These are phyloP conservation scores for Mythimna ferrago DNA, from an alignment of 2,888 invertebrate species.

Conservation along the genomic window DNA sequence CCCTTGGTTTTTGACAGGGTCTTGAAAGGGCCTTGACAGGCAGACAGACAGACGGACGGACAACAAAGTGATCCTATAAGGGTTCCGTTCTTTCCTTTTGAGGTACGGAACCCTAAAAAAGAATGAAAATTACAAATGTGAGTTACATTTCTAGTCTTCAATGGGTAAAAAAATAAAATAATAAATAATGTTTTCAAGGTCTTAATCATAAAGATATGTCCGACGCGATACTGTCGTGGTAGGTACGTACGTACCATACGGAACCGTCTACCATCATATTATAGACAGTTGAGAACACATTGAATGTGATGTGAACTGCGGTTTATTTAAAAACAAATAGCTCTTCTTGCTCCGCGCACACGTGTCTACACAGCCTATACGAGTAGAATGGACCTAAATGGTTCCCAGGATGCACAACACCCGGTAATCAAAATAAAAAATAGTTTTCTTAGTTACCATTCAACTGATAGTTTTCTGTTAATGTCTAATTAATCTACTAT, in stretches of 20 bases:
- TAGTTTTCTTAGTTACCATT: neutral
- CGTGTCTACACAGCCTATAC: neutral
- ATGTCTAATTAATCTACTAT: no score
- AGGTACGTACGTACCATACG: neutral
- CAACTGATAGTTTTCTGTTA: neutral
- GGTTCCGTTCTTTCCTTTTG: no score
- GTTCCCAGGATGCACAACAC: neutral
- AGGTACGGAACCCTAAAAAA: no score
- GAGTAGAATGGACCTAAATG: neutral
- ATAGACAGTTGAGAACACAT: neutral
- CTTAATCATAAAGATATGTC: no score
- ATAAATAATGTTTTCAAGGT: no score
- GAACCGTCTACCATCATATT: neutral
- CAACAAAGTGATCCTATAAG: no score
- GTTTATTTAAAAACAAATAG: constrained; percentile 4
- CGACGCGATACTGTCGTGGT: neutral
- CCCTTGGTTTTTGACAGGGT: no score
- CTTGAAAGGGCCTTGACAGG: no score
- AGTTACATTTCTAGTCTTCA: no score
- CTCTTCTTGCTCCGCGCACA: neutral
- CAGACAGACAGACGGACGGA: no score
- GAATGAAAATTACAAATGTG: no score
- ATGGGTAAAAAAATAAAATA: no score
- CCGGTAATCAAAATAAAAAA: neutral
- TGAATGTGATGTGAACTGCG: neutral